Evolutionary conservation across 2,888 invertebrate species (phyloP), one percentile per base, ranked within the genome.

Genomic region (Parnassius apollo): DNA sequence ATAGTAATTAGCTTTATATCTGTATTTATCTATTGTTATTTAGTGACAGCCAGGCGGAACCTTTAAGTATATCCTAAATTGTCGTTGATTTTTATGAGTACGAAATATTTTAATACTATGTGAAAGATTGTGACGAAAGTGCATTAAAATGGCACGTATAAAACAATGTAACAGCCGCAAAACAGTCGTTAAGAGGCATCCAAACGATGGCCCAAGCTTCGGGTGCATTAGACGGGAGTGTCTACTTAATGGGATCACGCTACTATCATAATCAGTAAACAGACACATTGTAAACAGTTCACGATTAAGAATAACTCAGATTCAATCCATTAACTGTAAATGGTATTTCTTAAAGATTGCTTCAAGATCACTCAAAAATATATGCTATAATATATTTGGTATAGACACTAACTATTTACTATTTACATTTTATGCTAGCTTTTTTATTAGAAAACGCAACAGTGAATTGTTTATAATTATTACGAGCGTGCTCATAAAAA

Each of bases 191-290:
- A 63, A 46, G 59, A 55, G 62, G 46, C 25, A n/a, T 12, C 54
- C 59, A 35, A 53, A 35, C 42, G 49, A 49, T 66, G 70, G 68
- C 65, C 69, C 57, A 52, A 67, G 61, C 55, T 22, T 59, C 48
- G n/a, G 55, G 56, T 79, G 79, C 80, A 81, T 80, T 80, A 81
- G 68, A 10, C 59, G 65, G 68, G 69, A 79, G 77, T 74, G 81
- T 71, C 71, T 59, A 45, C 56, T 48, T 81, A 80, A 80, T 77
- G 69, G 64, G 70, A 70, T 72, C 59, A 46, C n/a, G n/a, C 13
- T 59, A 18, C 71, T 42, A 67, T 69, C 66, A 67, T 72, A 75
- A 71, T 69, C 71, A 64, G 58, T 69, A 74, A 71, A 70, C 57
- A 57, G 48, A 22, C 51, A 55, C 48, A 53, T 42, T 48, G 53